Evolutionary conservation across 37 sponge, comb jelly and placozoan genomes (phyloP).

Genomic region (Spongilla lacustris): DNA sequence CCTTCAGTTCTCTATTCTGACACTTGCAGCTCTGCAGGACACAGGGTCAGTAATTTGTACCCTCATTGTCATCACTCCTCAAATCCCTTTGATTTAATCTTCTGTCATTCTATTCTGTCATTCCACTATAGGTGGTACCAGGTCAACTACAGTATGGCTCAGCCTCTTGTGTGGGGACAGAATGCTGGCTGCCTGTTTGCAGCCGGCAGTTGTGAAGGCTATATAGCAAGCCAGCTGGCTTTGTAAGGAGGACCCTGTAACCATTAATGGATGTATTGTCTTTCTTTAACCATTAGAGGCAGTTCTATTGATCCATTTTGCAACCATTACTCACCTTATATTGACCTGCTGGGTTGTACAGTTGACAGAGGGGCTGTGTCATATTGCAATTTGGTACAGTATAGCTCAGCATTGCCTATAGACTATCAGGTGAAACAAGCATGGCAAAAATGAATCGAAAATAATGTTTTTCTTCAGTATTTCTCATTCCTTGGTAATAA

Average conservation of each 20-base stretch:
- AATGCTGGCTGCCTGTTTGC: slow-evolving; percentile 61
- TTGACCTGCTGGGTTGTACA: slow-evolving; percentile 27
- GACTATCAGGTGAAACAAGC: slow-evolving; percentile 38
- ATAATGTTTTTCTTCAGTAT: slow-evolving; percentile 35
- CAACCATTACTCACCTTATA: background rate
- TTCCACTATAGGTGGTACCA: slow-evolving; percentile 57
- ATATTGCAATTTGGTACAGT: slow-evolving; percentile 19
- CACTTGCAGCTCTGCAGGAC: slow-evolving; percentile 79
- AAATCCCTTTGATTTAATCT: too few species aligned
- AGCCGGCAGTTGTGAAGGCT: slow-evolving; percentile 46
- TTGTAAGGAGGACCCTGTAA: background rate
- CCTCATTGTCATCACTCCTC: too few species aligned
- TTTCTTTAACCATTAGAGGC: background rate
- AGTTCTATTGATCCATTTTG: slow-evolving; percentile 41
- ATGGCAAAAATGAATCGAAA: too few species aligned
- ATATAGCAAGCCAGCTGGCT: slow-evolving; percentile 5
- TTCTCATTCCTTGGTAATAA: background rate
- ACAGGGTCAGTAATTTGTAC: slow-evolving; percentile 56
- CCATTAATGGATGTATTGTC: background rate
- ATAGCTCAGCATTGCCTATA: background rate
- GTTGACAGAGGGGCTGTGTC: slow-evolving; percentile 38
- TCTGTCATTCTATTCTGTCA: background rate
- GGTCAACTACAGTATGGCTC: slow-evolving; percentile 63
- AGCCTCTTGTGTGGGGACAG: slow-evolving; percentile 54
- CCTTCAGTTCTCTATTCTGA: slow-evolving; percentile 69